phyloP scores from a whole-genome alignment of 2,113 vertebrate species.

The Monarcha castaneiventris region DNA sequence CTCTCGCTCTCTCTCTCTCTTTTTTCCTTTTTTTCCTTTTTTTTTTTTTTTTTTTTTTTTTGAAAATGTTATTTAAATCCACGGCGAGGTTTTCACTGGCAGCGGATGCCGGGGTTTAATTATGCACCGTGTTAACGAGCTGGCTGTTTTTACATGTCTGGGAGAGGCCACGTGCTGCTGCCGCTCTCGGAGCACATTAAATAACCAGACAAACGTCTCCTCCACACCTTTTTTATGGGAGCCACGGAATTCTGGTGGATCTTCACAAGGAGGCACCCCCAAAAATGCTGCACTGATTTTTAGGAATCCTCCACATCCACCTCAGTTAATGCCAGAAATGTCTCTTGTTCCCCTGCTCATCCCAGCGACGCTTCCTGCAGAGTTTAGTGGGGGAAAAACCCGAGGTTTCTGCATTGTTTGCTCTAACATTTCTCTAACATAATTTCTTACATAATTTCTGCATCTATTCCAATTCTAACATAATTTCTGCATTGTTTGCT shows the following conservation, averaged over 20 bases:
- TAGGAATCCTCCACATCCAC: background rate
- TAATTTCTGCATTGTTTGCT: no score
- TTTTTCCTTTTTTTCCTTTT: no score
- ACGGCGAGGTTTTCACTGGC: conserved; percentile 31
- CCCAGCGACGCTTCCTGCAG: background rate
- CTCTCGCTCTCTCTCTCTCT: background rate
- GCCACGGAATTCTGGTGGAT: background rate
- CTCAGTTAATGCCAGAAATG: background rate
- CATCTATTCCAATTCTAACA: no score
- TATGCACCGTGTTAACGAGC: background rate
- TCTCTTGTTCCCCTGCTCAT: background rate
- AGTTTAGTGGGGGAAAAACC: no score
- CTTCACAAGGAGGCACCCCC: background rate
- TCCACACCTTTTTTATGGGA: background rate
- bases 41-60: background rate
- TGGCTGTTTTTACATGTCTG: conserved; percentile 16
- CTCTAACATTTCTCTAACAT: background rate
- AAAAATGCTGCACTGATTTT: background rate
- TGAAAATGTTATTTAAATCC: conserved; percentile 7
- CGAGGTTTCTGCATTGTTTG: background rate
- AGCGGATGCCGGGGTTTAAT: conserved; percentile 2
- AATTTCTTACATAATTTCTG: no score
- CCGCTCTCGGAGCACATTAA: background rate
- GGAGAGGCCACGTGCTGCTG: background rate
- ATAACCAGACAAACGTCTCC: background rate